Evolutionary conservation across 2,797 vertebrate genomes (phyloP).

Genomic region (Scolopax bukidnonensis): DNA sequence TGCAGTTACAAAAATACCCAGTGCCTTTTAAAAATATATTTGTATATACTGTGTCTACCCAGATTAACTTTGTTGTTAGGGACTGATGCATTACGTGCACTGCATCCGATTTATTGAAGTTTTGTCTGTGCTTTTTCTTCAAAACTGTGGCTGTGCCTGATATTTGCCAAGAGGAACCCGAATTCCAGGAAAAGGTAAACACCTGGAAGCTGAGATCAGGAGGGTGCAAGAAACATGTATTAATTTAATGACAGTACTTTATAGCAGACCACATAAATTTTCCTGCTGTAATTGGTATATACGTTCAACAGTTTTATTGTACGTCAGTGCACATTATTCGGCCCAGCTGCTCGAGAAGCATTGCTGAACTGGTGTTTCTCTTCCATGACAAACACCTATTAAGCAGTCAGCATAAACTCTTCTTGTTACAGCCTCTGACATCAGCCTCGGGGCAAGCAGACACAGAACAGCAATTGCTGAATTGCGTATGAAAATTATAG

Average conservation of each 20-base stretch:
- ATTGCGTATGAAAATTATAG: constrained; percentile 80
- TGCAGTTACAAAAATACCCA: background rate
- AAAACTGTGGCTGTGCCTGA: background rate
- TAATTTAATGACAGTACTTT: constrained; percentile 4
- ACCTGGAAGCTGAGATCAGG: background rate
- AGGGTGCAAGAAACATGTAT: background rate
- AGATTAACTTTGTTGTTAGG: background rate
- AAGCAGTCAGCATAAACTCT: constrained; percentile 74
- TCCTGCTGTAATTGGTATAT: constrained; percentile 31
- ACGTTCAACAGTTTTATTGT: constrained; percentile 59
- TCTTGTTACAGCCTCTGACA: constrained; percentile 76
- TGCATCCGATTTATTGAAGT: background rate
- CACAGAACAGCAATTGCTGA: constrained; percentile 75
- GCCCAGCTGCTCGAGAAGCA: constrained; percentile 73
- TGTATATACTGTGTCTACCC: background rate
- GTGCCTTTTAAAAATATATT: background rate
- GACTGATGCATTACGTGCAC: background rate
- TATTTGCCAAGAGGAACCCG: background rate
- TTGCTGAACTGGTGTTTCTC: constrained; percentile 65
- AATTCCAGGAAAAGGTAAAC: background rate
- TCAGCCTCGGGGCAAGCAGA: constrained; percentile 76
- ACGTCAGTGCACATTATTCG: constrained; percentile 37
- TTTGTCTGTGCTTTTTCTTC: background rate
- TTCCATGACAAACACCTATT: constrained; percentile 78
- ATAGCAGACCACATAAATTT: background rate